Evolutionary conservation across 2,113 vertebrate species (phyloP), one percentile per base, ranked within the genome.

Genomic region (Tapirus terrestris): DNA sequence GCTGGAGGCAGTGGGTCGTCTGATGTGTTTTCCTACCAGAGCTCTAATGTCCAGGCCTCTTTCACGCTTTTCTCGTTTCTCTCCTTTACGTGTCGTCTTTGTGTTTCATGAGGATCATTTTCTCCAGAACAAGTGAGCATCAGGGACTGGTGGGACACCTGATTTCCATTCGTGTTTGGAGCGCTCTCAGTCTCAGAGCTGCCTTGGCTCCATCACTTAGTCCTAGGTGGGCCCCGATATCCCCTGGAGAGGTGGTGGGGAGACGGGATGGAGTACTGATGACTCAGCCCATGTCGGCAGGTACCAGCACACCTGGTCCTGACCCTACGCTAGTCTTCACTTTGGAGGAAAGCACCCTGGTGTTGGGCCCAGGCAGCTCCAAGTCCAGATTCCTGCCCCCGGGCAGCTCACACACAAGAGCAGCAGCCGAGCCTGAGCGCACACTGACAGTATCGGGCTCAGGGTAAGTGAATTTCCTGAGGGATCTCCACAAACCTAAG

Each of bases 191-290:
- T n/a, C 36, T 48, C 43, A 6, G 20, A 70, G 33, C 33, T 21
- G 1, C 51, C 29, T 14, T 36, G 10, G 31, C 5, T 12, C 39
- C 12, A 1, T 39, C 36, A 58, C 21, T 18, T 68, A 31, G 73
- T 56, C 7, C 0, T 4, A 39, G 56, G 9, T 20, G 25, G n/a
- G 7, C 36, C 11, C 61, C 51, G 36, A 13, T 23, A n/a, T 16
- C 76, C 36, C 13, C 18, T 16, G 14, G 68, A 39, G 16, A 56
- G 80, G 20, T 43, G 21, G 6, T 3, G 14, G 51, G 51, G 10
- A 0, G 2, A 8, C 45, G 1, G 0, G 13, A 5, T 31, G 13
- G 43, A 18, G 31, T 13, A 3, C 14, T 5, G 67, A 2, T 43
- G 1, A 2, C 23, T 23, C 31, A 33, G 25, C 16, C 18, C 25